Conservation (phyloP, 2,113 vertebrate species). For the Aegotheles bennettii region DNA sequence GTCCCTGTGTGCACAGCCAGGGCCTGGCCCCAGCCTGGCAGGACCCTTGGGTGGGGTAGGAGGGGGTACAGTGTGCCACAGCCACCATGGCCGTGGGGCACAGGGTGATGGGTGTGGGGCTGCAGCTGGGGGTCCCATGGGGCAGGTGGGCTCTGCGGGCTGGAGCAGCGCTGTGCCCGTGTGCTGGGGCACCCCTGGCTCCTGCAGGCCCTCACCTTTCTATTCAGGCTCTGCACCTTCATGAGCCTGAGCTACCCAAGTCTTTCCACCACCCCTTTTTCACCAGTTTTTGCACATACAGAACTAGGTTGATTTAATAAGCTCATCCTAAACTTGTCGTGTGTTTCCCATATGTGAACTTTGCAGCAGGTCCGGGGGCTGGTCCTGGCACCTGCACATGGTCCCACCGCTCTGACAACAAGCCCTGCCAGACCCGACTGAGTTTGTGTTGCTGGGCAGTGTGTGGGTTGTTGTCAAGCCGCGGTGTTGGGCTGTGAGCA, state of each 20-base stretch:
- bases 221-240: accelerated
- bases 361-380: background rate
- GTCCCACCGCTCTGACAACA: background rate
- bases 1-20: slow-evolving; percentile 11
- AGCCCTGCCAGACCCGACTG: accelerated
- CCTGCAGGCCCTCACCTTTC: accelerated
- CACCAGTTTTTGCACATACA: background rate
- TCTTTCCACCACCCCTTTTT: background rate
- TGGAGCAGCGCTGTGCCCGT: too few relatives aligned
- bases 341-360: accelerated
- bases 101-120: too few relatives aligned
- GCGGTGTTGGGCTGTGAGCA: accelerated
- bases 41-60: background rate
- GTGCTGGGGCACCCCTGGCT: background rate
- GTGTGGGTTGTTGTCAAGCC: accelerated
- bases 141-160: too few relatives aligned
- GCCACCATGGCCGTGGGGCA: background rate
- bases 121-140: too few relatives aligned
- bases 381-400: accelerated
- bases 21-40: background rate
- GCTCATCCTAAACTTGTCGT: accelerated
- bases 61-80: background rate
- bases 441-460: too few relatives aligned
- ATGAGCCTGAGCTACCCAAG: accelerated
- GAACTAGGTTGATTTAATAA: background rate